Evolutionary conservation across 92 coral and sea anemone genomes (phyloP).

Genomic region (Zoanthus gigantus): DNA sequence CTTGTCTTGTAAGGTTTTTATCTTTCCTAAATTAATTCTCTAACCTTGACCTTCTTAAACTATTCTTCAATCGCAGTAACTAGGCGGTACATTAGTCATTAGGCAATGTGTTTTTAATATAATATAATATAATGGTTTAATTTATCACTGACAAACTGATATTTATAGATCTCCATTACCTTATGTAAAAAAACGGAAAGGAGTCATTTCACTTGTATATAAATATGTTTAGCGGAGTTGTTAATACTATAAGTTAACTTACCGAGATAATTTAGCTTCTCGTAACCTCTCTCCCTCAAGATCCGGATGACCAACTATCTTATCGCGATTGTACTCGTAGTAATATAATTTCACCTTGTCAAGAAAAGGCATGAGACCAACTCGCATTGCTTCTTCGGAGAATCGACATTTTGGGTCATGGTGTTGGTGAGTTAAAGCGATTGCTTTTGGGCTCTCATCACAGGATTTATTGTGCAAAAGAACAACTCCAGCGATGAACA

Average conservation of each 20-base stretch:
- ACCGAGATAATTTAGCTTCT: slow-evolving; percentile 59
- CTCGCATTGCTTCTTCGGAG: slow-evolving; percentile 81
- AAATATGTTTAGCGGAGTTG: no score
- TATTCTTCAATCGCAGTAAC: no score
- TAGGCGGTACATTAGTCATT: no score
- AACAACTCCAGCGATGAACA: slow-evolving; percentile 40
- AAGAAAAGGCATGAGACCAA: slow-evolving; percentile 75
- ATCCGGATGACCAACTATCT: slow-evolving; percentile 75
- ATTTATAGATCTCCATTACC: neutral
- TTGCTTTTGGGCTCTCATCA: neutral
- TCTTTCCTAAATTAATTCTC: no score
- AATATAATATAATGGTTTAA: no score
- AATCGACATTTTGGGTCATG: slow-evolving; percentile 51
- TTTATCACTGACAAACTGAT: no score
- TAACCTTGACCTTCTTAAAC: no score
- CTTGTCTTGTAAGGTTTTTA: no score
- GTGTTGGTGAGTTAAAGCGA: neutral
- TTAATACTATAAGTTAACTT: slow-evolving; percentile 9
- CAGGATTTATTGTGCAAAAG: slow-evolving; percentile 9
- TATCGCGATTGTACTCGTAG: slow-evolving; percentile 66
- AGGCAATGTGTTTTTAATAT: no score
- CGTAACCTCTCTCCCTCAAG: slow-evolving; percentile 16
- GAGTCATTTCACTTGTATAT: neutral
- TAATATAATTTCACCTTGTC: slow-evolving; percentile 67
- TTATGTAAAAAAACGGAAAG: neutral